These are phyloP conservation scores for Patella vulgata DNA, from an alignment of 1,140 invertebrate genomes.

Conservation along the genomic window DNA sequence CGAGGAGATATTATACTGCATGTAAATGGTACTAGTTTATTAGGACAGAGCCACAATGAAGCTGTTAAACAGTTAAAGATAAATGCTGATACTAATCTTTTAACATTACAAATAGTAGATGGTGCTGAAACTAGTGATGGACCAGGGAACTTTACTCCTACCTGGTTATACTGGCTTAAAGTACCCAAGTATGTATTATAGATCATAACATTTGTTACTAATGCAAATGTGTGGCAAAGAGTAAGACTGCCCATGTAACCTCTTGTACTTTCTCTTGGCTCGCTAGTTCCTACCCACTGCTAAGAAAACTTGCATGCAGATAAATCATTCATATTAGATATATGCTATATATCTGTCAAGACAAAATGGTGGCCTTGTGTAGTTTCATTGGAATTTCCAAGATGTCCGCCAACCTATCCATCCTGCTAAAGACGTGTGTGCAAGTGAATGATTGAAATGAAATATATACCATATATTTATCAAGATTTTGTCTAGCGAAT, in stretches of 20 bases:
- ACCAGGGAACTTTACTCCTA: constrained; percentile 68
- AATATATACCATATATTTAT: too few species aligned
- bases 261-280: constrained; percentile 1
- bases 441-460: too few species aligned
- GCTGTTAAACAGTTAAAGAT: constrained; percentile 68
- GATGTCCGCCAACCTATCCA: too few species aligned
- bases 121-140: constrained; percentile 68
- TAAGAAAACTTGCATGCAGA: too few species aligned
- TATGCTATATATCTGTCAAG: too few species aligned
- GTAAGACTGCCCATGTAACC: neutral
- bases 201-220: neutral
- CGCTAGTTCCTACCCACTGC: too few species aligned
- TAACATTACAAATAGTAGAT: constrained; percentile 67
- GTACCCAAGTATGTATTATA: constrained; percentile 62
- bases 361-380: too few species aligned
- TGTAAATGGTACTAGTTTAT: constrained; percentile 67
- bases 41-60: constrained; percentile 68
- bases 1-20: constrained; percentile 70
- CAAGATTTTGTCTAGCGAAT: too few species aligned
- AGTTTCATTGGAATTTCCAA: too few species aligned
- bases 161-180: constrained; percentile 71
- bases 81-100: constrained; percentile 59
- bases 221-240: constrained; percentile 2
- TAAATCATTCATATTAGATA: too few species aligned
- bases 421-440: too few species aligned